A percentile compares a stretch with the other conserved stretches of the same genome.
Conservation (phyloP, 2,797 vertebrate species). For the Pseudochromis fuscus region DNA sequence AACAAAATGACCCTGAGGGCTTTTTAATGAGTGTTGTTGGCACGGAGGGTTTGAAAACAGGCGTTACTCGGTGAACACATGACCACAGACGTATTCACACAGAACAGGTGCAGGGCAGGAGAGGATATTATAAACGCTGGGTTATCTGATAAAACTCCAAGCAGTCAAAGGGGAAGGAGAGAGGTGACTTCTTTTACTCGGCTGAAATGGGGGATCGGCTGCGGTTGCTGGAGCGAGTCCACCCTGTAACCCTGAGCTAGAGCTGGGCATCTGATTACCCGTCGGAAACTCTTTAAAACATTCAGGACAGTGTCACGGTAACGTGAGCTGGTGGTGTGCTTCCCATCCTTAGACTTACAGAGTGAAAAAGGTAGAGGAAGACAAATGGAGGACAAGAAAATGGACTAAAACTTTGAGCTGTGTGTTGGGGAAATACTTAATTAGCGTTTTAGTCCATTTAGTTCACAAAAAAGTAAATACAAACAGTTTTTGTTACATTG, state of each 20-base stretch:
- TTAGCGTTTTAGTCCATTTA: not conserved
- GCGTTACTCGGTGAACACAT: conserved; percentile 28
- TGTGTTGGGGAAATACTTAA: not conserved
- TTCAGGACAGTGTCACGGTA: conserved; percentile 76
- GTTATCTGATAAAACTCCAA: conserved; percentile 70
- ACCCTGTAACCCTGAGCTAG: conserved; percentile 38
- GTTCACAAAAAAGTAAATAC: not conserved
- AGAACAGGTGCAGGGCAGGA: conserved; percentile 44
- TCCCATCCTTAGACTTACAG: conserved; percentile 24
- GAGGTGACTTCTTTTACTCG: conserved; percentile 33
- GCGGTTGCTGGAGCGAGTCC: conserved; percentile 24
- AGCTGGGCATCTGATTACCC: conserved; percentile 73
- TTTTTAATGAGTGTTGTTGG: conserved; percentile 51
- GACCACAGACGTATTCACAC: conserved; percentile 22
- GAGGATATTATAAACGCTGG: conserved; percentile 55
- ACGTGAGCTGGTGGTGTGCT: conserved; percentile 61
- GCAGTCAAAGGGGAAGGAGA: conserved; percentile 33
- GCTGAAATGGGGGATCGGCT: conserved; percentile 23
- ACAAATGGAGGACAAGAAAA: not conserved
- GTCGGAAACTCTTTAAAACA: conserved; percentile 85
- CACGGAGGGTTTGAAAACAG: conserved; percentile 25
- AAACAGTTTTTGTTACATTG: conserved; percentile 28
- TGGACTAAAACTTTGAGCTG: too few relatives aligned
- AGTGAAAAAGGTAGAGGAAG: conserved; percentile 11
- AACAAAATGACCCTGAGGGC: conserved; percentile 55